A percentile compares a stretch with the other conserved stretches of the same genome.
Conservation (phyloP, 35 echinoderm and acorn worm species). For the Heliocidaris erythrogramma region DNA sequence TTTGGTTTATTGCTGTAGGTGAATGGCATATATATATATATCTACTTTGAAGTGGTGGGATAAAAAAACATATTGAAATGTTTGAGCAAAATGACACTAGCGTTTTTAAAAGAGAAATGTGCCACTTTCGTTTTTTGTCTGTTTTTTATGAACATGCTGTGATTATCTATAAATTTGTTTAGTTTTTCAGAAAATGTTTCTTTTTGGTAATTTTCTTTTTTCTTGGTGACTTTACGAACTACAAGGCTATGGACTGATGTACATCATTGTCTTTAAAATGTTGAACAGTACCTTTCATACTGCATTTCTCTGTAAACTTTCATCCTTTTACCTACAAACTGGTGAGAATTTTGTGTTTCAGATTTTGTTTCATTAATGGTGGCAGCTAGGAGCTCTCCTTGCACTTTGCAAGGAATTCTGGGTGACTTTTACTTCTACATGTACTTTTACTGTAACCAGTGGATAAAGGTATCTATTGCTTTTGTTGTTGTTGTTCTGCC, state of each 20-base stretch:
- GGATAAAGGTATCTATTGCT: neutral
- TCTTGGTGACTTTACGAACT: neutral
- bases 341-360: too few relatives aligned
- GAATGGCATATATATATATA: neutral
- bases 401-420: too few relatives aligned
- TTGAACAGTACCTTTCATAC: too few relatives aligned
- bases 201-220: neutral
- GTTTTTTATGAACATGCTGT: neutral
- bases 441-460: neutral
- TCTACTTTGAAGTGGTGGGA: neutral
- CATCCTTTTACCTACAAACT: too few relatives aligned
- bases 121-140: neutral
- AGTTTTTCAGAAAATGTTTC: neutral
- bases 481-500: neutral
- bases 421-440: too few relatives aligned
- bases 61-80: neutral
- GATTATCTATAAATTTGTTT: neutral
- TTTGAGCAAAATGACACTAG: neutral
- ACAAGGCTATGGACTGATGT: neutral
- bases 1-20: neutral
- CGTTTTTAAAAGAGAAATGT: neutral
- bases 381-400: too few relatives aligned
- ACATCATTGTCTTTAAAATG: too few relatives aligned
- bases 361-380: too few relatives aligned
- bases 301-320: too few relatives aligned